These are phyloP conservation scores for Heliocidaris erythrogramma DNA, from an alignment of 35 echinoderm and acorn worm species.

Conservation along the genomic window DNA sequence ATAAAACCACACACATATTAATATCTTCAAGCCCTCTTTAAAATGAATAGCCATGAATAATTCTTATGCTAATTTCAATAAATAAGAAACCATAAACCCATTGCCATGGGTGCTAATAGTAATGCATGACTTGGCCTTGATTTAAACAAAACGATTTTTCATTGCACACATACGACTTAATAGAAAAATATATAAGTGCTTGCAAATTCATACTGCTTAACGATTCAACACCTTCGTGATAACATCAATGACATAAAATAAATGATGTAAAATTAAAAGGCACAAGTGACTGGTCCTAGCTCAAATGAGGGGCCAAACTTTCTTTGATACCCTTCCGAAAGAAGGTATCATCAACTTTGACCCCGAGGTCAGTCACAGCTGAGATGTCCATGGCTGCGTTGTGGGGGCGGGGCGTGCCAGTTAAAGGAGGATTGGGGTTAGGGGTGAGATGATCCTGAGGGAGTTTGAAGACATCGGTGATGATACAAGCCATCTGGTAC, in stretches of 20 bases:
- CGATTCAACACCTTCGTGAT: too few relatives aligned
- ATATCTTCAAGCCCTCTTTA: neutral
- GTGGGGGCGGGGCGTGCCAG: slow-evolving; percentile 75
- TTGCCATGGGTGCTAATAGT: neutral
- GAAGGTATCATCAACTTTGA: slow-evolving; percentile 23
- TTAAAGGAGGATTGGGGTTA: slow-evolving; percentile 39
- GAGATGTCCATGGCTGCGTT: slow-evolving; percentile 71
- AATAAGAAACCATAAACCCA: neutral
- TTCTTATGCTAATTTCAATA: neutral
- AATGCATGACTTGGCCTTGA: neutral
- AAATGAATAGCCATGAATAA: neutral
- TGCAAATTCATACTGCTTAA: neutral
- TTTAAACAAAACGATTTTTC: neutral
- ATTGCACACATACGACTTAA: neutral
- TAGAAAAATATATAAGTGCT: neutral
- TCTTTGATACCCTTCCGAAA: slow-evolving; percentile 17
- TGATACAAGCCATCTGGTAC: slow-evolving; percentile 67
- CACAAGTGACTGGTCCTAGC: neutral
- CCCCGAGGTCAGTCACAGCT: slow-evolving; percentile 55
- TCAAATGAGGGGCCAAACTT: neutral
- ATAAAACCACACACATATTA: neutral
- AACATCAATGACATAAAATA: too few relatives aligned
- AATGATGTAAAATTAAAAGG: too few relatives aligned
- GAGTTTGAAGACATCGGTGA: slow-evolving; percentile 69
- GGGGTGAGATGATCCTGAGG: slow-evolving; percentile 65